Conservation (phyloP, 2,113 vertebrate genomes). For the Cochlearius cochlearius region DNA sequence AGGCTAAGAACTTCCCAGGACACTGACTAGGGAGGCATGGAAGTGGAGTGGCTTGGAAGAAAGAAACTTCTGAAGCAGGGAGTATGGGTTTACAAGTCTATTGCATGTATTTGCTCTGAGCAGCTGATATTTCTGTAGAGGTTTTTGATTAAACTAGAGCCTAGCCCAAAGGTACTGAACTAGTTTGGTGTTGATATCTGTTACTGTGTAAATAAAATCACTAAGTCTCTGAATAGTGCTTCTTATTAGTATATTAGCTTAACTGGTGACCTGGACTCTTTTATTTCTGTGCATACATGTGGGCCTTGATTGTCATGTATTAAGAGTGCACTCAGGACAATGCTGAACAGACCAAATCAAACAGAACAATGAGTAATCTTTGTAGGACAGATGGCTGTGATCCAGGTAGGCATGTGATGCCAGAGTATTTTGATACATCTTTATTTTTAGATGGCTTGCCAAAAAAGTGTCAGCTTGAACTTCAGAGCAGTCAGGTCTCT, state of each 20-base stretch:
- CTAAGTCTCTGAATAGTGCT: background rate
- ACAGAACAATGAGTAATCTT: constrained; percentile 7
- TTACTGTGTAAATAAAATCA: background rate
- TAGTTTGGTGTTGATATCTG: background rate
- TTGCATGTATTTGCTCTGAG: background rate
- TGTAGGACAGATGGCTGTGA: constrained; percentile 29
- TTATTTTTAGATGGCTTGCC: constrained; percentile 26
- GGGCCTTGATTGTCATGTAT: background rate
- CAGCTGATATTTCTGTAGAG: background rate
- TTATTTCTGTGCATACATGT: background rate
- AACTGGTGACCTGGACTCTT: background rate
- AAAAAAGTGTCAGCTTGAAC: constrained; percentile 2
- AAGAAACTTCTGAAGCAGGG: background rate
- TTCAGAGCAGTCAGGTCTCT: background rate
- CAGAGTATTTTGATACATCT: background rate
- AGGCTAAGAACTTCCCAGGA: background rate
- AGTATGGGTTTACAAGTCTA: background rate
- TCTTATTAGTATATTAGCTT: background rate
- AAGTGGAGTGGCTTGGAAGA: background rate
- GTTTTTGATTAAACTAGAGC: background rate
- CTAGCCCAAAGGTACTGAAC: background rate
- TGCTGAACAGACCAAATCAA: background rate
- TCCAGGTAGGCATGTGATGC: constrained; percentile 38
- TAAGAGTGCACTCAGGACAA: background rate
- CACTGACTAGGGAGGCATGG: background rate